Evolutionary conservation across 2,113 vertebrate species (phyloP).

Genomic region (Phalacrocorax carbo): DNA sequence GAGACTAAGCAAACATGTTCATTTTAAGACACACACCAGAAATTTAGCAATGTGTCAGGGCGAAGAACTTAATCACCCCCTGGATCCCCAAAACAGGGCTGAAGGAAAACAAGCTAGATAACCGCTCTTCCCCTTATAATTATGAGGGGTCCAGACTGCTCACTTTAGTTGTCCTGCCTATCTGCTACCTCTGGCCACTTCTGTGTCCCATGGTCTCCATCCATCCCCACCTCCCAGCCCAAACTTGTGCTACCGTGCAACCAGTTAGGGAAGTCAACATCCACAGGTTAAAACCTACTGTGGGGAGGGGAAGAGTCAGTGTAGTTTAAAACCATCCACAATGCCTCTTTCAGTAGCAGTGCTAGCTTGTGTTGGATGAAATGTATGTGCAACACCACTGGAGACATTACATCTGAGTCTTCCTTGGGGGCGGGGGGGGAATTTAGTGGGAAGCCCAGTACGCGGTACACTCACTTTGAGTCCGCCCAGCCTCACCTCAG

Average conservation of each 20-base stretch:
- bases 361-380: background rate
- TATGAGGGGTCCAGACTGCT: background rate
- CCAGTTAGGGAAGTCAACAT: background rate
- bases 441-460: background rate
- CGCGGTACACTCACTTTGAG: background rate
- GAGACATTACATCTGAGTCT: background rate
- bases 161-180: no score
- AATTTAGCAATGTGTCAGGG: background rate
- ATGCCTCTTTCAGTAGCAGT: background rate
- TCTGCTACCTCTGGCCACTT: background rate
- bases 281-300: background rate
- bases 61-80: background rate
- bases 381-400: fast-evolving
- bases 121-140: background rate
- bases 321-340: background rate
- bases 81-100: background rate
- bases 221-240: background rate
- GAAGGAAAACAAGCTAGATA: background rate
- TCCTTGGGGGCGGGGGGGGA: background rate
- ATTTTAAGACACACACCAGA: background rate
- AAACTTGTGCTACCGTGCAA: background rate
- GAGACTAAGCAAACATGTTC: background rate
- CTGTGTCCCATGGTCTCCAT: background rate
- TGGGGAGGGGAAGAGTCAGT: background rate
- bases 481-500: background rate